Percentiles rank a stretch among this genome's conserved stretches.
phyloP scores from a whole-genome alignment of 2,888 invertebrate species.

The Minunthozetes semirufus region DNA sequence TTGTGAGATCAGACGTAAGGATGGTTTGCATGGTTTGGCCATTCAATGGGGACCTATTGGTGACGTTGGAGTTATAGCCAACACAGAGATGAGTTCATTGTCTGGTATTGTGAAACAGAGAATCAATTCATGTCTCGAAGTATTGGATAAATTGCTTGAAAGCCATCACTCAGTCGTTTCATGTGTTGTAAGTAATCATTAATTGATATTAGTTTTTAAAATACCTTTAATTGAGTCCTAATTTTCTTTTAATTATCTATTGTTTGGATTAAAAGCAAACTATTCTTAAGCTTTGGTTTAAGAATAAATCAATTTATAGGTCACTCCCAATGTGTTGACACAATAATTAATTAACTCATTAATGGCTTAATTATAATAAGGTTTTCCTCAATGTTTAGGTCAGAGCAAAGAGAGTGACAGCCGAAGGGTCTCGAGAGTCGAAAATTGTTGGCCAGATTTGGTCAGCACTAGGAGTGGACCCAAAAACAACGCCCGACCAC shows the following conservation, averaged over 20 bases:
- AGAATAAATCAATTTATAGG: neutral
- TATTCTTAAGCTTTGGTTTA: neutral
- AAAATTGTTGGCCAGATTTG: slow-evolving; percentile 16
- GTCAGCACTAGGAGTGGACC: slow-evolving; percentile 25
- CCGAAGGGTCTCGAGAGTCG: neutral
- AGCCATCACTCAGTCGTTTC: slow-evolving; percentile 75
- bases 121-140: slow-evolving; percentile 77
- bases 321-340: too few species aligned
- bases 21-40: slow-evolving; percentile 76
- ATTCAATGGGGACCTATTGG: slow-evolving; percentile 99
- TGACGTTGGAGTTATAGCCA: slow-evolving; percentile 77
- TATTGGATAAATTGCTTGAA: slow-evolving; percentile 81
- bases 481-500: slow-evolving; percentile 18
- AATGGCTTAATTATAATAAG: too few species aligned
- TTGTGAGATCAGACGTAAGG: slow-evolving; percentile 72
- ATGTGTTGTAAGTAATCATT: slow-evolving; percentile 49
- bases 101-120: slow-evolving; percentile 93
- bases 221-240: neutral
- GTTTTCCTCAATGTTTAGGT: neutral
- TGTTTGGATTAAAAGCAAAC: neutral
- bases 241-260: neutral
- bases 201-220: too few species aligned
- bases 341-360: too few species aligned
- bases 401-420: neutral
- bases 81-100: slow-evolving; percentile 62